Percentiles rank a stretch among this genome's conserved stretches.
phyloP scores from a whole-genome alignment of 2,113 vertebrate species.

The Hirundichthys speculiger region DNA sequence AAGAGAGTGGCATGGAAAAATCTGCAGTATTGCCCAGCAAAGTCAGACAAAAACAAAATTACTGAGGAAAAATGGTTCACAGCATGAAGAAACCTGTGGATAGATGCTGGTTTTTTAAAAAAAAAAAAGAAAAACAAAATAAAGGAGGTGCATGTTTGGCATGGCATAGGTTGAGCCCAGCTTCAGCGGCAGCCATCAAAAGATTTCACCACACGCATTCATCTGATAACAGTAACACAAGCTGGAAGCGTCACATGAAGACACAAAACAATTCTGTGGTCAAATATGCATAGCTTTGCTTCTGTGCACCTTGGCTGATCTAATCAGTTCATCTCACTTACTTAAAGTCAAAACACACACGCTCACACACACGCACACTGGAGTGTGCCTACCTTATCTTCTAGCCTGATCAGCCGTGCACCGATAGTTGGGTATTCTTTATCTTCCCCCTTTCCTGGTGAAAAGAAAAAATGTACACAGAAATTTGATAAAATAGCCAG shows the following conservation, averaged over 20 bases:
- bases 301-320: constrained; percentile 2
- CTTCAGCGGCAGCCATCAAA: constrained; percentile 34
- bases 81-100: constrained; percentile 8
- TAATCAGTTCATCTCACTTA: constrained; percentile 30
- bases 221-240: constrained; percentile 42
- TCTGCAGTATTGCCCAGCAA: not conserved
- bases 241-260: not conserved
- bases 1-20: constrained; percentile 28
- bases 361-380: constrained; percentile 3
- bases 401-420: constrained; percentile 88
- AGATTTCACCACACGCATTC: constrained; percentile 31
- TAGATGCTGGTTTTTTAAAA: constrained; percentile 18
- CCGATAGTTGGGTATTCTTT: constrained; percentile 88
- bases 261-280: constrained; percentile 6
- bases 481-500: not conserved
- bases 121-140: not conserved
- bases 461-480: not conserved
- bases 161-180: constrained; percentile 11
- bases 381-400: constrained; percentile 86
- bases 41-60: constrained; percentile 2
- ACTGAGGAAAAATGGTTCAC: not conserved
- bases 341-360: constrained; percentile 24
- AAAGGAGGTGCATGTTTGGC: constrained; percentile 26
- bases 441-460: constrained; percentile 87
- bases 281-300: constrained; percentile 14